These are phyloP conservation scores for Andrena cerasifolii DNA, from an alignment of 1,140 invertebrate species.

Conservation along the genomic window DNA sequence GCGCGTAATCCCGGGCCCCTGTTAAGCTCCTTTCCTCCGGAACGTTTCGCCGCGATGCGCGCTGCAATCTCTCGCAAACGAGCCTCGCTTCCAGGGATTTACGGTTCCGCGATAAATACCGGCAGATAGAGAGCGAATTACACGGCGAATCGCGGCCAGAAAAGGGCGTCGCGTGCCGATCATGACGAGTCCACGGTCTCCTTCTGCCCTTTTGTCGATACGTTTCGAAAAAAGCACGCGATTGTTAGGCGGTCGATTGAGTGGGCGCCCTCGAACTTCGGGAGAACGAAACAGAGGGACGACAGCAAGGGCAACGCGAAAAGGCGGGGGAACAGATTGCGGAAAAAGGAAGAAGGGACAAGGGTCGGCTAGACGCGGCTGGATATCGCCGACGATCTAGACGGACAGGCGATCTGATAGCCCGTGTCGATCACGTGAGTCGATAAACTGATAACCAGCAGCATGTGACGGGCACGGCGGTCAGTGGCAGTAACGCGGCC, in stretches of 20 bases:
- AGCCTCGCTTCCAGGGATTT: slow-evolving; percentile 39
- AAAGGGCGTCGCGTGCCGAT: slow-evolving; percentile 49
- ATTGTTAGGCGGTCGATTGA: background rate
- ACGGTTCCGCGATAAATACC: slow-evolving; percentile 49
- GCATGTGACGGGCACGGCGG: slow-evolving; percentile 12
- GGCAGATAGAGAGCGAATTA: slow-evolving; percentile 20
- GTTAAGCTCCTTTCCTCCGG: slow-evolving; percentile 43
- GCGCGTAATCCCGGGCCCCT: slow-evolving; percentile 30
- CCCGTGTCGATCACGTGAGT: slow-evolving; percentile 40
- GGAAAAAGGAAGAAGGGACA: background rate
- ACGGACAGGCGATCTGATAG: slow-evolving; percentile 63
- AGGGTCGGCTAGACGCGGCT: background rate
- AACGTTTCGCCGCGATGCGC: slow-evolving; percentile 36
- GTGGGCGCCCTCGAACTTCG: background rate
- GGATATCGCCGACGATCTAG: slow-evolving; percentile 59
- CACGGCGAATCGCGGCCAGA: slow-evolving; percentile 1
- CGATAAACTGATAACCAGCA: slow-evolving; percentile 60
- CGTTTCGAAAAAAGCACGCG: slow-evolving; percentile 25
- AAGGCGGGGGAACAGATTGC: background rate
- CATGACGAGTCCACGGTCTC: slow-evolving; percentile 36
- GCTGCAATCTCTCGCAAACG: slow-evolving; percentile 38
- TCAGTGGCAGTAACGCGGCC: slow-evolving; percentile 27
- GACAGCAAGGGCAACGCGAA: background rate
- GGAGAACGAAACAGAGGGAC: background rate
- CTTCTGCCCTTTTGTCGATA: background rate